phyloP scores from a whole-genome alignment of 1,140 invertebrate species.

The Formica exsecta region DNA sequence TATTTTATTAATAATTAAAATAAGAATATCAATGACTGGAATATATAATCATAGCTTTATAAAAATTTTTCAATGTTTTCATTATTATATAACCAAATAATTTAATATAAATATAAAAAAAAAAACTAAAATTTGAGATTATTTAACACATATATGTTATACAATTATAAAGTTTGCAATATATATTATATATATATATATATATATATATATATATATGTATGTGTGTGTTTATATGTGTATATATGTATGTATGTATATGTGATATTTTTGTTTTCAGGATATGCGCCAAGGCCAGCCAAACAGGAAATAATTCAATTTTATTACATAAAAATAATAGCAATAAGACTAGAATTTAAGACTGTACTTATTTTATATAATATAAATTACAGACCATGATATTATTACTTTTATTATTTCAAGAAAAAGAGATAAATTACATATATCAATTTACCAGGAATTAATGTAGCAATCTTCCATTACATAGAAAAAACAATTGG shows the following conservation, averaged over 20 bases:
- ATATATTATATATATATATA: no score
- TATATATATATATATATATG: no score
- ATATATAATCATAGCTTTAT: not conserved
- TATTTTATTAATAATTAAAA: no score
- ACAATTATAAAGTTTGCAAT: not conserved
- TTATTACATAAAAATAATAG: constrained; percentile 74
- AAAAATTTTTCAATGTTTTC: not conserved
- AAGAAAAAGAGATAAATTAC: constrained; percentile 14
- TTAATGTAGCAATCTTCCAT: constrained; percentile 17
- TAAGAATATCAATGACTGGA: not conserved
- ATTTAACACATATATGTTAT: not conserved
- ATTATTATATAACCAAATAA: not conserved
- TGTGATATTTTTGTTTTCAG: constrained; percentile 74
- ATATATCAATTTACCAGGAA: constrained; percentile 23
- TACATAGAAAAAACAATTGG: constrained; percentile 21
- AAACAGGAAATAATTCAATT: constrained; percentile 81
- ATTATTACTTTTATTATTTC: constrained; percentile 56
- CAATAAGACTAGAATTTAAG: constrained; percentile 57
- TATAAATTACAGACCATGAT: constrained; percentile 52
- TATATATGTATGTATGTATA: not conserved
- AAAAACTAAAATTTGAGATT: not conserved
- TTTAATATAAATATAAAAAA: not conserved
- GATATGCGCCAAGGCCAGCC: constrained; percentile 84
- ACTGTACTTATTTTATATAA: constrained; percentile 57
- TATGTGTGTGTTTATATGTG: no score